Evolutionary conservation across 1,140 invertebrate genomes (phyloP).

Genomic region (Drosophila kohkoa): DNA sequence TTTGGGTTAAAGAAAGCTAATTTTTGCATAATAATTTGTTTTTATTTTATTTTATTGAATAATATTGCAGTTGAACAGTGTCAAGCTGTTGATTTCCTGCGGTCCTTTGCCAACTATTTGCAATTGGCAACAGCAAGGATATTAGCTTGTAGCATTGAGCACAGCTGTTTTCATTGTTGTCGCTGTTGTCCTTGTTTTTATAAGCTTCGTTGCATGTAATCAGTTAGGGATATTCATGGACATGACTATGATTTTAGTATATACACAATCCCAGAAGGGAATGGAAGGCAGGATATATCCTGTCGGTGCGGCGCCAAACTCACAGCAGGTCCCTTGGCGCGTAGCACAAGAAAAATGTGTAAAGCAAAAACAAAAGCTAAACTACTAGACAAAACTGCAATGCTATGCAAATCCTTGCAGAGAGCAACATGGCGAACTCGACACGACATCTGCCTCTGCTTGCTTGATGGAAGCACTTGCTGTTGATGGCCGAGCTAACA

Average conservation of each 20-base stretch:
- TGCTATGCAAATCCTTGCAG: conserved; percentile 72
- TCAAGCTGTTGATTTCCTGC: background rate
- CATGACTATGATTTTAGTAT: conserved; percentile 80
- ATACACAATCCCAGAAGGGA: conserved; percentile 21
- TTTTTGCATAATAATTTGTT: too few species aligned
- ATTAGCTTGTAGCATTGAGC: conserved; percentile 59
- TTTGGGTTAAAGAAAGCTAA: too few species aligned
- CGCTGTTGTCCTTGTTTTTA: conserved; percentile 71
- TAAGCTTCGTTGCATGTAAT: conserved; percentile 79
- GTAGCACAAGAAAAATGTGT: conserved; percentile 25
- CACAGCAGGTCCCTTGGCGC: conserved; percentile 58
- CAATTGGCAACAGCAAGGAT: conserved; percentile 35
- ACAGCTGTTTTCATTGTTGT: conserved; percentile 75
- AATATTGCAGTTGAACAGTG: background rate
- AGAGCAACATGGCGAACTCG: conserved; percentile 65
- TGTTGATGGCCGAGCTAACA: conserved; percentile 33
- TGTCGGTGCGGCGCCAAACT: conserved; percentile 63
- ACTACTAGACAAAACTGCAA: conserved; percentile 58
- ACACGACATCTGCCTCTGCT: conserved; percentile 58
- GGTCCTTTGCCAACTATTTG: conserved; percentile 2
- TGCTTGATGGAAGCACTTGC: conserved; percentile 63
- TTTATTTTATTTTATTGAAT: too few species aligned
- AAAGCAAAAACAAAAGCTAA: conserved; percentile 34
- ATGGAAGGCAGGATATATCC: background rate
- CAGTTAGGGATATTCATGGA: conserved; percentile 80